Evolutionary conservation across 2,113 vertebrate genomes (phyloP), one percentile per base, ranked within the genome.

Genomic region (Eudyptes chrysolophus): DNA sequence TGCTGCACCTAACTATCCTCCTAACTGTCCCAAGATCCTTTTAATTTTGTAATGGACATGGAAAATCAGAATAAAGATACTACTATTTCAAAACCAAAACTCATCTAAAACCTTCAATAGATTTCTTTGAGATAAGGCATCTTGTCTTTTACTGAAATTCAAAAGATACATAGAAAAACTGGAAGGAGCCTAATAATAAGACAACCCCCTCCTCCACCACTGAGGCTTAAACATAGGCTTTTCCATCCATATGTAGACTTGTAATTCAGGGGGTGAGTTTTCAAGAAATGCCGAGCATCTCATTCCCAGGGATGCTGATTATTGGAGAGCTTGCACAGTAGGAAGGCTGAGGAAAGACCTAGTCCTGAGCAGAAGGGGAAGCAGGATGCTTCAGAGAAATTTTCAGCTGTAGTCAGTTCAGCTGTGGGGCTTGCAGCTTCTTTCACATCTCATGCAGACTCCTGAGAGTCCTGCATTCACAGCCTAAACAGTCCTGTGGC

Each of bases 1-100:
- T 96, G 95, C 87, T 93, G 89, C 89, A 84, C 74, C 55, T 83
- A 49, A 82, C 81, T 79, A 85, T 87, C 42, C 36, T 92, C 66
- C 58, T 93, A 94, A 77, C 71, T 64, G 34, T 74, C 51, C 30
- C 46, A 87, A 68, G 78, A 96, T 80, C 84, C 82, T 91, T 85
- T 89, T 57, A 4, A 42, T 76, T 92, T 89, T 66, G 55, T 46
- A 85, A 54, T 27, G 8, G 26, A 57, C 29, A n/a, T 57, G n/a
- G 44, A 89, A 89, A 89, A 85, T 57, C 40, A 83, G 70, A 87
- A 49, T 68, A 76, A 89, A 96, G 9, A 30, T 87, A 65, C 34
- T 55, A 57, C 30, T 87, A 10, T 83, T 87, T 93, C 62, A 64
- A 96, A 90, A 62, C 7, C n/a, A 66, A 80, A 91, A 49, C 17